Base-by-base conservation (phyloP, 2,888 invertebrate genomes). In the Cryptocheilus praepositus region DNA sequence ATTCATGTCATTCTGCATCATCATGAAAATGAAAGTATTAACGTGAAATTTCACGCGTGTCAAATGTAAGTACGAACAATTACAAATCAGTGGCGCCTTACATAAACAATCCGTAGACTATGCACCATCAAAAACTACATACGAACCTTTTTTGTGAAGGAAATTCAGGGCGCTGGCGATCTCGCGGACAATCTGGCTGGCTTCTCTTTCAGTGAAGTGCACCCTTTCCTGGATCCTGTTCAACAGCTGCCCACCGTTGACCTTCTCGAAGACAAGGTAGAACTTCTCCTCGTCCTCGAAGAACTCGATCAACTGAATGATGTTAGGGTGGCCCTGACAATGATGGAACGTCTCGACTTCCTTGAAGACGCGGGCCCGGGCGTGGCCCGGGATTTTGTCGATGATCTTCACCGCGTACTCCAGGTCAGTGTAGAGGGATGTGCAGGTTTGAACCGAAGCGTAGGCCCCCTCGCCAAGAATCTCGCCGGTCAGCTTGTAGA, bases 281-380 rank as follows among this genome's bases (percentile, higher is more conserved):
- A 98, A 98, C 91, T 95, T 95, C 90, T 96, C 96, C 85, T 97
- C 96, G 91, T 98, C 98, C 91, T 98, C 98, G 90, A 98, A 97
- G 91, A 96, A 97, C 90, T 99, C 98, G 85, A 97, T 95, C 89
- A 99, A 93, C 91, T 98, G 98, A 89, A 99, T 95, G 90, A 99
- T 98, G 90, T 98, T 97, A 73, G 96, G 95, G 91, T 99, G 98
- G 82, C 97, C 97, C 90, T 96, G 95, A 91, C 98, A 99, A 90
- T 98, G 96, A 91, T 98, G 97, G 93, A 99, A 98, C 79, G 98
- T 98, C 91, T 99, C 98, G 86, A 99, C 98, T 90, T 99, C 99
- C 84, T 98, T 96, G 92, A 98, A 97, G 84, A 99, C 96, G 87
- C 98, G 93, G 86, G 95, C 95, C 83, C 98, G 94, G 85, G 96